These are phyloP conservation scores for Bradynema listronoti DNA, from an alignment of 1,140 invertebrate genomes.

Conservation along the genomic window DNA sequence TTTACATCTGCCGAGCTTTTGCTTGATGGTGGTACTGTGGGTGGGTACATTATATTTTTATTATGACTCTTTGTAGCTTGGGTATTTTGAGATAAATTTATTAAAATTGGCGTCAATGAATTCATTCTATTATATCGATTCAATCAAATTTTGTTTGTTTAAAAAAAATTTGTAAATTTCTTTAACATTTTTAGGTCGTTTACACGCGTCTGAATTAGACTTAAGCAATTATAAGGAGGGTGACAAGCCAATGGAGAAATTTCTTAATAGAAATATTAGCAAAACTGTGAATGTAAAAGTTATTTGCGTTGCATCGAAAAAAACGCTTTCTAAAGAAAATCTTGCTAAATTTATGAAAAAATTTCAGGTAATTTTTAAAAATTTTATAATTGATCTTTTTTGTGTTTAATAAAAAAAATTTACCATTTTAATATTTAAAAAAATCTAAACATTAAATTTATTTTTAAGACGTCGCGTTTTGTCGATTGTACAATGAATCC, in stretches of 20 bases:
- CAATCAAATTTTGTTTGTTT: neutral
- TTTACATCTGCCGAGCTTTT: slow-evolving; percentile 30
- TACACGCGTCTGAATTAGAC: slow-evolving; percentile 43
- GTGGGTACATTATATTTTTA: slow-evolving; percentile 8
- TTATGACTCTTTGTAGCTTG: neutral
- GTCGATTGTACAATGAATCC: slow-evolving; percentile 32
- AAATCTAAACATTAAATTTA: neutral
- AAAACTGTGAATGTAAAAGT: slow-evolving; percentile 47
- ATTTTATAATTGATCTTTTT: too few species aligned
- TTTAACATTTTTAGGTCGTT: slow-evolving; percentile 30
- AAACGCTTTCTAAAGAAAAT: slow-evolving; percentile 26
- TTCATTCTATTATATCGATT: too few species aligned
- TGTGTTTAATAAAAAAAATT: too few species aligned
- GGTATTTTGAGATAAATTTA: neutral
- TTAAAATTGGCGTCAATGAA: too few species aligned
- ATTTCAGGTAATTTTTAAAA: slow-evolving; percentile 18
- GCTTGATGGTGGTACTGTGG: slow-evolving; percentile 42
- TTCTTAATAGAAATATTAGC: slow-evolving; percentile 32
- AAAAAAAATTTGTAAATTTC: neutral
- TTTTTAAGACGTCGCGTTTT: slow-evolving; percentile 19
- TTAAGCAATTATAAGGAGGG: slow-evolving; percentile 15
- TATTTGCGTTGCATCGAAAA: slow-evolving; percentile 29
- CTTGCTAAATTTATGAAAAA: slow-evolving; percentile 15
- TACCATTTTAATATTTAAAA: too few species aligned
- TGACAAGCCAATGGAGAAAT: slow-evolving; percentile 31